Conservation (phyloP, 2,113 vertebrate species). For the Myanophis thanlyinensis region DNA sequence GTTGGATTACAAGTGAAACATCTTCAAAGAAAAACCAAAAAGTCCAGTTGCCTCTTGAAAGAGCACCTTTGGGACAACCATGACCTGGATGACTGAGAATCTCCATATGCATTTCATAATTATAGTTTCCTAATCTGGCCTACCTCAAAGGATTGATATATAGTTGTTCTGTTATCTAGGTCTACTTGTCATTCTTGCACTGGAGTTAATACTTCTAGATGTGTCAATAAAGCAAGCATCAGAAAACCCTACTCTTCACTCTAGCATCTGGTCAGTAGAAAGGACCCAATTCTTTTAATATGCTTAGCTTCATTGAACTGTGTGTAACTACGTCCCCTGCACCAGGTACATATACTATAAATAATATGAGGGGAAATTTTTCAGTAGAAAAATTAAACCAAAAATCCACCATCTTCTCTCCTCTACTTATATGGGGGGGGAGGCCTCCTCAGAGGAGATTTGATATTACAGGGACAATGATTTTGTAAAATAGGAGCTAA, state of each 20-base stretch:
- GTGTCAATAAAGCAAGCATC: background rate
- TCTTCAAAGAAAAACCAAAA: too few species aligned
- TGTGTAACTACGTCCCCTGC: background rate
- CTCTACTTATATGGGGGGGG: background rate
- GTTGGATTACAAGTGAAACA: too few species aligned
- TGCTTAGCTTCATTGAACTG: background rate
- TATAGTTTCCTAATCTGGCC: background rate
- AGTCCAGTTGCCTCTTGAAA: too few species aligned
- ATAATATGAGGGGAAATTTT: background rate
- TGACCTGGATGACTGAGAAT: too few species aligned
- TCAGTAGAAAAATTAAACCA: background rate
- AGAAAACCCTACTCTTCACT: background rate
- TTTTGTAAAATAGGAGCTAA: background rate
- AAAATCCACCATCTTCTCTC: background rate
- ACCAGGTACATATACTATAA: background rate
- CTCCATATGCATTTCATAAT: background rate
- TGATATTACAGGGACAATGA: background rate
- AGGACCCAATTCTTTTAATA: background rate
- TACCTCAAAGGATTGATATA: background rate
- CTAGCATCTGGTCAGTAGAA: background rate
- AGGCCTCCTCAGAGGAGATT: background rate
- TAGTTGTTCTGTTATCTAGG: background rate
- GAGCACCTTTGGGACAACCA: too few species aligned
- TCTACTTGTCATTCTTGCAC: background rate
- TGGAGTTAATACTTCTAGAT: background rate